These are phyloP conservation scores for Pteronotus mesoamericanus DNA, from an alignment of 2,797 vertebrate species.

Conservation along the genomic window DNA sequence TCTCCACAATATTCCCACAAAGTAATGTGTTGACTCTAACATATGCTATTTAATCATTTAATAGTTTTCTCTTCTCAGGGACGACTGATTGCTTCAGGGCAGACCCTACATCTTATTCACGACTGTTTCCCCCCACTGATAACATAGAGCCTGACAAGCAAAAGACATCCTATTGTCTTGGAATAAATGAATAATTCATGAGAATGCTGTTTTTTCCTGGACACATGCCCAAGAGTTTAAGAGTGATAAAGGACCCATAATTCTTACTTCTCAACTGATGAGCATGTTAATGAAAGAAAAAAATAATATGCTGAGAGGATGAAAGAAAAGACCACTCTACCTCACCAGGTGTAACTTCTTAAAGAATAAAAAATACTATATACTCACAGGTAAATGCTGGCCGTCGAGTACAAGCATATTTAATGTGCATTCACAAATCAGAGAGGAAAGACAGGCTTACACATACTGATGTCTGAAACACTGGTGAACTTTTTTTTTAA, in stretches of 20 bases:
- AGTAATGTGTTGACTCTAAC: not conserved
- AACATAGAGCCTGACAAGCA: not conserved
- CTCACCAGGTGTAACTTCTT: not conserved
- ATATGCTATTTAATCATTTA: not conserved
- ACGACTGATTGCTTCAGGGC: not conserved
- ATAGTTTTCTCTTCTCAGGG: not conserved
- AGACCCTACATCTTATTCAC: not conserved
- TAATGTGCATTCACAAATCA: not conserved
- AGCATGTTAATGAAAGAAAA: not conserved
- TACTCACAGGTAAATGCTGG: not conserved
- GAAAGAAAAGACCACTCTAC: not conserved
- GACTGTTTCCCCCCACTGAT: not conserved
- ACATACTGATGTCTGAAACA: not conserved
- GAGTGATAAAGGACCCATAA: not conserved
- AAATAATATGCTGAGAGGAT: not conserved
- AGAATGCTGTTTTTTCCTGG: not conserved
- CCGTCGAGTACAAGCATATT: not conserved
- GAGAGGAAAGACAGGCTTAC: not conserved
- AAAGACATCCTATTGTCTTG: not conserved
- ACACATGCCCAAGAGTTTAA: not conserved
- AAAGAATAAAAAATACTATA: not conserved
- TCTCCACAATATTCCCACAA: not conserved
- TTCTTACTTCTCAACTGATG: not conserved
- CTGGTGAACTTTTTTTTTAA: not conserved
- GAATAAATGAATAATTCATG: not conserved